Evolutionary conservation across 2,888 invertebrate species (phyloP).

Genomic region (Argynnis bischoffii): DNA sequence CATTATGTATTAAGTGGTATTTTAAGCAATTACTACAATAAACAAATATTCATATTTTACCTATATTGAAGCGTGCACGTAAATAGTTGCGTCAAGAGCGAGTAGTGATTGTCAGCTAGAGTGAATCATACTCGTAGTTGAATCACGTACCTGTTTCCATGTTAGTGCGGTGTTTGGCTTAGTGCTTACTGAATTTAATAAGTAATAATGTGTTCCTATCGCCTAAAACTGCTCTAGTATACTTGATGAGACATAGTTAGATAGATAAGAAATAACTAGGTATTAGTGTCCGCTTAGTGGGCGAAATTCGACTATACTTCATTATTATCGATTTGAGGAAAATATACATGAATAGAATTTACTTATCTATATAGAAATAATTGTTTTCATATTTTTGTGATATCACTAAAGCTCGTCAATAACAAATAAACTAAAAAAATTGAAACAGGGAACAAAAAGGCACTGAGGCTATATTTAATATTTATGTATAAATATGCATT

Average conservation of each 20-base stretch:
- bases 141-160: constrained; percentile 38
- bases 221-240: not conserved
- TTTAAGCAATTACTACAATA: not conserved
- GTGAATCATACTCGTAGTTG: constrained; percentile 32
- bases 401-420: too few relatives aligned
- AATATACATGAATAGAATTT: too few relatives aligned
- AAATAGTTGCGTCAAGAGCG: constrained; percentile 31
- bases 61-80: constrained; percentile 11
- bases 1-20: too few relatives aligned
- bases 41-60: not conserved
- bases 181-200: constrained; percentile 9
- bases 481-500: too few relatives aligned
- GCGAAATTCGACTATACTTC: too few relatives aligned
- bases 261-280: not conserved
- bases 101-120: constrained; percentile 26
- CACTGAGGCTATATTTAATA: too few relatives aligned
- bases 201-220: not conserved
- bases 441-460: too few relatives aligned
- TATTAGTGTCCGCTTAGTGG: too few relatives aligned
- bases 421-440: too few relatives aligned
- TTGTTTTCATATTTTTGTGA: too few relatives aligned
- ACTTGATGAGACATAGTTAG: not conserved
- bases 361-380: too few relatives aligned
- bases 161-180: constrained; percentile 29
- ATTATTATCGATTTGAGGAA: too few relatives aligned